Base-by-base conservation (phyloP, 2,797 vertebrate species). In the Danio aesculapii region DNA sequence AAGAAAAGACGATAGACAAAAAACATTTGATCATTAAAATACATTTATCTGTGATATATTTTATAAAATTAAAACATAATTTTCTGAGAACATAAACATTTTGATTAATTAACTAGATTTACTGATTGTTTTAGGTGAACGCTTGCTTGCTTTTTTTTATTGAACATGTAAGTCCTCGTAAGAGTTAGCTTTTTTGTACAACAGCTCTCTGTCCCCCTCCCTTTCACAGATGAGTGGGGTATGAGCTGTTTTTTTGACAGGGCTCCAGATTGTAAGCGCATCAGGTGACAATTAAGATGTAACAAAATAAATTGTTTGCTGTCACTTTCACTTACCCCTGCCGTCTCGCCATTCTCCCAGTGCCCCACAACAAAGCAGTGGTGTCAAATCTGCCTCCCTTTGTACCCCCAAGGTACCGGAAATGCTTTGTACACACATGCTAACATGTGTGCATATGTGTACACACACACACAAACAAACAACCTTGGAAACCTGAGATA, bases 221-320 rank as follows among this genome's bases (percentile, higher is more conserved):
- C 7, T 58, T 61, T 7, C 82, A 83, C 75, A 76, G 79, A 83
- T 81, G 79, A 41, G 80, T 70, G 0, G 81, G 84, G 73, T 89
- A 84, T 86, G 85, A 73, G 81, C 62, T 79, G 63, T 85, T 80
- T 75, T 87, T 87, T 86, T 90, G 90, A 92, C 89, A 90, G 87
- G 53, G 44, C 90, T 92, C 89, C 92, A 93, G 92, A 91, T 92
- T 93, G 92, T 88, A 87, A 77, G 88, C 88, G 89, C 91, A 93
- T 94, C 91, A 93, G 91, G 92, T 93, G 93, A 93, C 91, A 94
- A 94, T 94, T 94, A 95, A 93, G 91, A 92, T 89, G 90, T 92
- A 93, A 94, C 90, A 90, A 88, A 90, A 90, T 92, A 93, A 93
- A 94, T 94, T 92, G 90, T 91, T 90, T 89, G 88, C 91, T 87